Percentiles rank a stretch among this genome's conserved stretches.
Conservation (phyloP, 1,140 invertebrate species). For the Heterodera schachtii region DNA sequence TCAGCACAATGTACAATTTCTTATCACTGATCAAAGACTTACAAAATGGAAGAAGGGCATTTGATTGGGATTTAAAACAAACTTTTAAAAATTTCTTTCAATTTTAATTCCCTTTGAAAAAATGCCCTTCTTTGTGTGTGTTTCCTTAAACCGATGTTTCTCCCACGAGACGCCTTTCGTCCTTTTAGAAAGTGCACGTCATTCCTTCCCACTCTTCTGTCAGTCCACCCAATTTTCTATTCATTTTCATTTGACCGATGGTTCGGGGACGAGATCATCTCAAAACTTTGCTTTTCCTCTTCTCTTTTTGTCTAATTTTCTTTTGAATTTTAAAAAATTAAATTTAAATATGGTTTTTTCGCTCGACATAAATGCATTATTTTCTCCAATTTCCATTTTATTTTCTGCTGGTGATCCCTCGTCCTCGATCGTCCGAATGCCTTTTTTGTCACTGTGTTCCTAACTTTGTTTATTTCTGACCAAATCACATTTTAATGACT, state of each 20-base stretch:
- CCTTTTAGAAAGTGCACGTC: background rate
- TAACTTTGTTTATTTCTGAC: background rate
- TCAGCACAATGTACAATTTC: too few relatives aligned
- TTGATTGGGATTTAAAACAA: too few relatives aligned
- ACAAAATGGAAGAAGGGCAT: too few relatives aligned
- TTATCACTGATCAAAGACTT: too few relatives aligned
- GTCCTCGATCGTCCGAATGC: conserved; percentile 14
- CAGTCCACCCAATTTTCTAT: background rate
- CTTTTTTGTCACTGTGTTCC: background rate
- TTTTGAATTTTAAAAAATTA: too few relatives aligned
- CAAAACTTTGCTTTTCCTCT: background rate
- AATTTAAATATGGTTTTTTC: too few relatives aligned
- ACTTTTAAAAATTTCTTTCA: too few relatives aligned
- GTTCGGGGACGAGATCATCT: conserved; percentile 16
- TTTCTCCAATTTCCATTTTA: background rate
- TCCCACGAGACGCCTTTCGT: too few relatives aligned
- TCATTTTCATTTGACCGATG: background rate
- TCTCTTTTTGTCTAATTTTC: background rate
- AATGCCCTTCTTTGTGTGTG: too few relatives aligned
- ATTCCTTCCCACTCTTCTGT: too few relatives aligned
- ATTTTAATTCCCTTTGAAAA: too few relatives aligned
- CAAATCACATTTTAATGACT: conserved; percentile 2
- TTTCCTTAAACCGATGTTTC: too few relatives aligned
- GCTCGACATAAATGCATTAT: background rate
- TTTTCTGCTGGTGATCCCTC: conserved; percentile 12